These are phyloP conservation scores for Odontesthes bonariensis DNA, from an alignment of 2,113 vertebrate species.

Conservation along the genomic window DNA sequence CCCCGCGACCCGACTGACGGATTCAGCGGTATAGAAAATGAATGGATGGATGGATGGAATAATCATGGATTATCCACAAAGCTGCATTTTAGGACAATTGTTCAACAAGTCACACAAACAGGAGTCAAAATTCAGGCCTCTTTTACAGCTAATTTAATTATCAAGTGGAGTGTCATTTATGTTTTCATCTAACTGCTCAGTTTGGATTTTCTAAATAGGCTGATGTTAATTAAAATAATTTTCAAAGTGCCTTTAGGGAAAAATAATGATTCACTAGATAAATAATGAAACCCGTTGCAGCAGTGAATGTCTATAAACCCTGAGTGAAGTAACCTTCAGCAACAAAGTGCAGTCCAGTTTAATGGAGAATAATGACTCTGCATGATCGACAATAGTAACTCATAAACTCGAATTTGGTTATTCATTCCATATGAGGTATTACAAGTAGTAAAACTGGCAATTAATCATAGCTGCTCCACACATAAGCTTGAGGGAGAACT, in stretches of 20 bases:
- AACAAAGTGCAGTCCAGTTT: slow-evolving; percentile 21
- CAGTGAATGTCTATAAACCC: neutral
- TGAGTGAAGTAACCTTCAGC: slow-evolving; percentile 13
- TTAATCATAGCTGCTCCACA: slow-evolving; percentile 39
- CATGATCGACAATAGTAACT: neutral
- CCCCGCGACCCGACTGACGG: too few species aligned
- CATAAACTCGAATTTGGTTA: slow-evolving; percentile 36
- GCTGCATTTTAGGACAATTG: too few species aligned
- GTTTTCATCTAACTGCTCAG: too few species aligned
- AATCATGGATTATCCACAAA: too few species aligned
- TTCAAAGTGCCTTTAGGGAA: neutral
- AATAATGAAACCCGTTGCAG: slow-evolving; percentile 1
- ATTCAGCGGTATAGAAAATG: too few species aligned
- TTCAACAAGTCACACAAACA: too few species aligned
- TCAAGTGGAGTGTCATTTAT: too few species aligned
- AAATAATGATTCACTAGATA: slow-evolving; percentile 6
- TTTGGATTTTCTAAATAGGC: too few species aligned
- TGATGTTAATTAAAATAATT: too few species aligned
- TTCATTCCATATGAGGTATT: slow-evolving; percentile 31
- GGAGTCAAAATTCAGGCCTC: too few species aligned
- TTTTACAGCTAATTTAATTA: too few species aligned
- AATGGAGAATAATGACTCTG: slow-evolving; percentile 39
- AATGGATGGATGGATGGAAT: too few species aligned
- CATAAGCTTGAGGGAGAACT: slow-evolving; percentile 13
- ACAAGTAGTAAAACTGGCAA: slow-evolving; percentile 37